Evolutionary conservation across 2,888 invertebrate species (phyloP).

Genomic region (Hydropsyche betteni): DNA sequence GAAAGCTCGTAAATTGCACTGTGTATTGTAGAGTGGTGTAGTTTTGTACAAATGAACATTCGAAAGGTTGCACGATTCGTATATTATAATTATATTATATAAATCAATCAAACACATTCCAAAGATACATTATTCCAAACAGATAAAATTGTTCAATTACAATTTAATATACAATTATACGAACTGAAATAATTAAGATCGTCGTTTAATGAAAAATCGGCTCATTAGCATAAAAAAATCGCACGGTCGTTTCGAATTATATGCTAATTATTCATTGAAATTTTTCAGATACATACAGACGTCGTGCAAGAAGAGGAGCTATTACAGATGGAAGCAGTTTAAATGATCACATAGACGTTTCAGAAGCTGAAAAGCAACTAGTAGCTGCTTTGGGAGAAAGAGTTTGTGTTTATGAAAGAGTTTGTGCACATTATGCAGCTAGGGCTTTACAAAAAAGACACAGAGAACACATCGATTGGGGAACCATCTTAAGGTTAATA

Average conservation of each 20-base stretch:
- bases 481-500: constrained; percentile 78
- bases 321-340: constrained; percentile 42
- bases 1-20: too few species aligned
- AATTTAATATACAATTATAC: too few species aligned
- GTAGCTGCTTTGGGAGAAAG: constrained; percentile 78
- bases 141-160: too few species aligned
- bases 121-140: too few species aligned
- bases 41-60: too few species aligned
- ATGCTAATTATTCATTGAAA: constrained; percentile 10
- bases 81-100: too few species aligned
- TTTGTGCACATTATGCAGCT: constrained; percentile 77
- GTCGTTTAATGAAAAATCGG: too few species aligned
- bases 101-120: too few species aligned
- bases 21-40: too few species aligned
- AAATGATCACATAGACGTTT: constrained; percentile 65
- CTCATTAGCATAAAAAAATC: neutral
- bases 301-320: constrained; percentile 63
- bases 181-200: too few species aligned
- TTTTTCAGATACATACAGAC: constrained; percentile 74
- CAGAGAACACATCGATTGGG: constrained; percentile 71
- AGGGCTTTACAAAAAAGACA: constrained; percentile 63
- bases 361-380: constrained; percentile 81
- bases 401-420: constrained; percentile 81
- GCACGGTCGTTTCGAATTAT: neutral
- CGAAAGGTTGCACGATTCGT: too few species aligned